A percentile compares a stretch with the other conserved stretches of the same genome.
Evolutionary conservation across 2,888 invertebrate genomes (phyloP).

Genomic region (Spodoptera littoralis): DNA sequence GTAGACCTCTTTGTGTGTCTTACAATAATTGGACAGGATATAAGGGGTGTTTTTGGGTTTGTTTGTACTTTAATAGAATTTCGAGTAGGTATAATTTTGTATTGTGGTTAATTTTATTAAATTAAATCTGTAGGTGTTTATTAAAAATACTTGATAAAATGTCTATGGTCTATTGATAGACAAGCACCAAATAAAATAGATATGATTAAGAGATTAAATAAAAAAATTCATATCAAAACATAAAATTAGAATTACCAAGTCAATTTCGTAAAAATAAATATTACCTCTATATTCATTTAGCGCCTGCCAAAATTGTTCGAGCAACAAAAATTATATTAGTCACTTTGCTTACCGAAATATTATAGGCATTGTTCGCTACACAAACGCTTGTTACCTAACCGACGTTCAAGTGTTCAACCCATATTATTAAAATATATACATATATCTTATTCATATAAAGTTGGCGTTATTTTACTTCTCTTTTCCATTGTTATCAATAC

Average conservation of each 20-base stretch:
- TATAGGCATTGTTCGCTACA: conserved; percentile 17
- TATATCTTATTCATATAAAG: neutral
- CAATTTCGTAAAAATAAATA: neutral
- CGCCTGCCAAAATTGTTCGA: conserved; percentile 24
- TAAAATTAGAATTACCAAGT: neutral
- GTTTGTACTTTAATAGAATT: too few relatives aligned
- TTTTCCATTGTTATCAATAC: neutral
- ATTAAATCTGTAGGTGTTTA: too few relatives aligned
- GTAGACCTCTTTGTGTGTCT: neutral
- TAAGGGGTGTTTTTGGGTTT: neutral
- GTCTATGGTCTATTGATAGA: too few relatives aligned
- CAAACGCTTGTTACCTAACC: neutral
- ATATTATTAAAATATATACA: neutral
- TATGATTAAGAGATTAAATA: too few relatives aligned
- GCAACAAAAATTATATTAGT: conserved; percentile 16
- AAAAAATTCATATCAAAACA: too few relatives aligned
- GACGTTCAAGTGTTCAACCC: too few relatives aligned
- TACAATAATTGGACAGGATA: conserved; percentile 9
- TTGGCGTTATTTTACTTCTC: neutral
- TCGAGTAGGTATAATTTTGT: too few relatives aligned
- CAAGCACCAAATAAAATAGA: too few relatives aligned
- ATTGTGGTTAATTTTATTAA: too few relatives aligned
- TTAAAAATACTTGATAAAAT: too few relatives aligned
- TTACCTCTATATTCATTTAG: too few relatives aligned
- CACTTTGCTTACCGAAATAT: conserved; percentile 8